Conservation (phyloP, 2,113 vertebrate species). For the Sebastes fasciatus region DNA sequence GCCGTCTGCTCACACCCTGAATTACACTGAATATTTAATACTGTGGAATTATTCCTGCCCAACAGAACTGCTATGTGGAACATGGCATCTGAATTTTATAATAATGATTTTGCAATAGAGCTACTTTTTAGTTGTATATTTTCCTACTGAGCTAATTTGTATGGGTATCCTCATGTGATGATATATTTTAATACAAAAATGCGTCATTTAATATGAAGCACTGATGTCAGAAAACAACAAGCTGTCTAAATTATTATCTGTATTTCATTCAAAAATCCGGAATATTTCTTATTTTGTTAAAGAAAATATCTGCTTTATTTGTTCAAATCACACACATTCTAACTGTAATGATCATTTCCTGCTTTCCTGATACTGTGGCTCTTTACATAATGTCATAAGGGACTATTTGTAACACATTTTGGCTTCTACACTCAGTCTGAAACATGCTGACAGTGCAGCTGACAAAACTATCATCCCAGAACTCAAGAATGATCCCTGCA, state of each 20-base stretch:
- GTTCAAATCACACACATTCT: not conserved
- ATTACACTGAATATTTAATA: conserved; percentile 12
- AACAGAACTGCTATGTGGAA: conserved; percentile 30
- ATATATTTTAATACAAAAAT: not conserved
- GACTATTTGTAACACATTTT: not conserved
- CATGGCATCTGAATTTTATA: conserved; percentile 26
- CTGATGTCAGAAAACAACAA: not conserved
- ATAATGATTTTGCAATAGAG: conserved; percentile 4
- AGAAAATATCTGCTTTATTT: conserved; percentile 4
- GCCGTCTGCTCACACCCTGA: not conserved
- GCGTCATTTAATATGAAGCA: conserved; percentile 15
- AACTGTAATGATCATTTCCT: not conserved
- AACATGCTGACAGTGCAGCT: conserved; percentile 26
- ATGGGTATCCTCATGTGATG: not conserved
- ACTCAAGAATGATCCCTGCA: conserved; percentile 4
- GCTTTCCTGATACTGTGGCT: conserved; percentile 2
- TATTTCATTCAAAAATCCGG: not conserved
- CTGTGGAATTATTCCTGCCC: conserved; percentile 38
- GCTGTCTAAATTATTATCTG: not conserved
- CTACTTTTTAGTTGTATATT: conserved; percentile 32
- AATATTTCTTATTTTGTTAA: not conserved
- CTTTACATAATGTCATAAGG: conserved; percentile 13
- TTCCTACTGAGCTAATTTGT: not conserved
- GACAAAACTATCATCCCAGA: conserved; percentile 20
- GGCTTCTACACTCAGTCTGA: conserved; percentile 6